Evolutionary conservation across 2,797 vertebrate genomes (phyloP), one percentile per base, ranked within the genome.

Genomic region (Sebastes aleutianus): DNA sequence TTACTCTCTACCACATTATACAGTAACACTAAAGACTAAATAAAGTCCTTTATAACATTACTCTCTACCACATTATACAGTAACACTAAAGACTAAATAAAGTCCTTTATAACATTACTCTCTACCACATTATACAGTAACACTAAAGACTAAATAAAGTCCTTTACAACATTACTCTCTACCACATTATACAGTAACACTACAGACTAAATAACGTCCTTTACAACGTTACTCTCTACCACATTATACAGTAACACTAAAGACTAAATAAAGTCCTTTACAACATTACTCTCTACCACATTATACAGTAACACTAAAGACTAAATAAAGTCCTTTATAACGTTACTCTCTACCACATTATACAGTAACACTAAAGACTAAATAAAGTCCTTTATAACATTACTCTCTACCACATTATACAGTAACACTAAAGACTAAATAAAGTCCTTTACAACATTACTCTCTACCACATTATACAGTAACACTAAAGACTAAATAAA

Each of bases 381-480:
- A 3, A 50, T 8, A 27, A 99, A 80, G 95, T 98, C 82, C 96
- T 99, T 18, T 99, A 99, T 90, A 99, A 99, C 0, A 97, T 92
- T 47, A 88, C 95, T n/a, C 81, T 93, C 62, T 93, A 92, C 83
- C 96, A 95, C 76, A 94, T 96, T 89, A 96, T 96, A 90, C 96
- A 92, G 66, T 93, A 74, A 87, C 13, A 16, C 6, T 1, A 14
- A 4, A 1, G 3, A 39, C 22, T 5, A 13, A 3, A 50, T 8
- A 27, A 99, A 81, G 95, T 98, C 82, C 96, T 99, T 18, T 99
- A 99, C 90, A 99, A 99, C 0, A 97, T 92, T 47, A 88, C 94
- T n/a, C 81, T 93, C 62, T 93, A 92, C 83, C 96, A 95, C 76
- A 94, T 96, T 89, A 96, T 96, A 90, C 96, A 92, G 66, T 92